Evolutionary conservation across 2,888 invertebrate species (phyloP).

Genomic region (Colletes collaris): DNA sequence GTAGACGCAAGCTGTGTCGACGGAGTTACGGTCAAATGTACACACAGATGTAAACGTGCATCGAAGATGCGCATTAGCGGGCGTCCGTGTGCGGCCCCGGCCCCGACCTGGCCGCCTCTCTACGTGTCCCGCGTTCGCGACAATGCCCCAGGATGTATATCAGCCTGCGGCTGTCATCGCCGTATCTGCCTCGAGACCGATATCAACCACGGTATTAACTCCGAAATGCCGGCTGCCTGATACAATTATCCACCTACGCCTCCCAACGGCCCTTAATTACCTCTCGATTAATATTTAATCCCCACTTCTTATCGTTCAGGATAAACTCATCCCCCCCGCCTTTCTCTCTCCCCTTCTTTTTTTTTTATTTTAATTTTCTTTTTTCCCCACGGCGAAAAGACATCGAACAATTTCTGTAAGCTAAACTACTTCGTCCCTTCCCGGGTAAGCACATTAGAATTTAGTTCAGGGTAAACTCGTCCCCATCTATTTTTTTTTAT

Average conservation of each 20-base stretch:
- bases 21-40: conserved; percentile 46
- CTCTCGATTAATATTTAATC: conserved; percentile 34
- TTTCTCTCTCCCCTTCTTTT: too few species aligned
- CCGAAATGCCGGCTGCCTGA: conserved; percentile 23
- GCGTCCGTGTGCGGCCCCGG: neutral
- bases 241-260: conserved; percentile 27
- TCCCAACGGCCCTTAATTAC: conserved; percentile 27
- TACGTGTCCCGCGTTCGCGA: conserved; percentile 53
- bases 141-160: conserved; percentile 60
- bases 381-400: neutral
- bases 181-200: conserved; percentile 7
- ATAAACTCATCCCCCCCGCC: neutral
- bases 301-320: neutral
- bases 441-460: too few species aligned
- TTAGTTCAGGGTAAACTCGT: too few species aligned
- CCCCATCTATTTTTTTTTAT: too few species aligned
- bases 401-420: conserved; percentile 5
- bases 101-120: neutral
- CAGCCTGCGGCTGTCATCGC: conserved; percentile 30
- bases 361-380: too few species aligned
- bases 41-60: conserved; percentile 22
- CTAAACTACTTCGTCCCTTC: too few species aligned
- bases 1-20: conserved; percentile 37
- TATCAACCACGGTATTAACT: conserved; percentile 30
- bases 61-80: conserved; percentile 44